Evolutionary conservation across 1,140 invertebrate species (phyloP).

Genomic region (Hyles vespertilio): DNA sequence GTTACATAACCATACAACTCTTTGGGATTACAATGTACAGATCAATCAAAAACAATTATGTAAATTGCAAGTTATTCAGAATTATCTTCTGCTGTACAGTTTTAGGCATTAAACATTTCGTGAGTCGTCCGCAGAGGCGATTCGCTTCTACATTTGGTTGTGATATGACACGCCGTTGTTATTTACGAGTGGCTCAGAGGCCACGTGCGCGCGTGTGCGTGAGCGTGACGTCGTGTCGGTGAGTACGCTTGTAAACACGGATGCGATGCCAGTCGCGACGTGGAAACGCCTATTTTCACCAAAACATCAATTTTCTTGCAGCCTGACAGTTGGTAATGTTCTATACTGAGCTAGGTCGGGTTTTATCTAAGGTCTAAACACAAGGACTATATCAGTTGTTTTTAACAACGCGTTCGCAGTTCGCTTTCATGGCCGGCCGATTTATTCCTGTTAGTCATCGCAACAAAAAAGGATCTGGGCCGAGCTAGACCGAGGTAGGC

Average conservation of each 20-base stretch:
- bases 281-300: constrained; percentile 34
- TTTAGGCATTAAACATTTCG: background rate
- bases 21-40: too few species aligned
- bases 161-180: constrained; percentile 37
- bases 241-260: constrained; percentile 50
- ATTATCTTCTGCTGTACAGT: background rate
- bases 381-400: too few species aligned
- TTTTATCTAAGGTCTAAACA: too few species aligned
- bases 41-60: too few species aligned
- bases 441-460: too few species aligned
- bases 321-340: background rate
- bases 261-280: constrained; percentile 34
- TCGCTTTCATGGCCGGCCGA: too few species aligned
- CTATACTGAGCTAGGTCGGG: too few species aligned
- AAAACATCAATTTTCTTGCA: constrained; percentile 9
- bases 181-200: constrained; percentile 60
- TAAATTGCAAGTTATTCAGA: too few species aligned
- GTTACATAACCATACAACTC: too few species aligned
- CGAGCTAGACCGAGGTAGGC: too few species aligned
- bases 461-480: too few species aligned
- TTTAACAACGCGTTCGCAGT: too few species aligned
- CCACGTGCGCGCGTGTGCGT: constrained; percentile 39
- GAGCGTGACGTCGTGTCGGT: constrained; percentile 59
- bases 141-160: constrained; percentile 12
- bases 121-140: constrained; percentile 10